Evolutionary conservation across 2,113 vertebrate genomes (phyloP).

Genomic region (Lota lota): DNA sequence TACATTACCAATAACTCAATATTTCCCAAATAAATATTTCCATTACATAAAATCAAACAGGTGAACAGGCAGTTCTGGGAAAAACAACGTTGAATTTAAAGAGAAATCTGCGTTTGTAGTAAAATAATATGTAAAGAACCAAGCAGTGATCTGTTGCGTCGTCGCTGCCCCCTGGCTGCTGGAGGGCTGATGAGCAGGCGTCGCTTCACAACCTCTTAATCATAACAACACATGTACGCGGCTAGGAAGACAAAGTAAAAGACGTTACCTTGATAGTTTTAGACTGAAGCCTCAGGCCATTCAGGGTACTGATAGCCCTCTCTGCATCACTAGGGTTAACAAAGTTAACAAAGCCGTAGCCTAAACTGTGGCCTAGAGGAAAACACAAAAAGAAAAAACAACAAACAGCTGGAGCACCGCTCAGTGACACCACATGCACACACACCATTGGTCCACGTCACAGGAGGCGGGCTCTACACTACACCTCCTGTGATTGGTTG

Average conservation of each 20-base stretch:
- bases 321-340: conserved; percentile 97
- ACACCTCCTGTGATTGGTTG: neutral
- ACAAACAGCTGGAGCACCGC: conserved; percentile 37
- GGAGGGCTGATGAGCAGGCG: conserved; percentile 21
- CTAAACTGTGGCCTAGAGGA: conserved; percentile 91
- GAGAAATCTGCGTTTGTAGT: too few species aligned
- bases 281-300: conserved; percentile 98
- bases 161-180: neutral
- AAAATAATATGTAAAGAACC: neutral
- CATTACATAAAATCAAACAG: neutral
- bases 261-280: conserved; percentile 99
- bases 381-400: conserved; percentile 73
- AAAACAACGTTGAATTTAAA: neutral
- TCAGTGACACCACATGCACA: neutral
- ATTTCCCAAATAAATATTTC: too few species aligned
- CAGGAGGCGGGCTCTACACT: neutral
- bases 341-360: conserved; percentile 99
- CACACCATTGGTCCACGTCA: neutral
- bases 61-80: neutral
- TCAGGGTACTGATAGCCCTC: conserved; percentile 98
- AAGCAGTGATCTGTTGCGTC: neutral
- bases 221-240: conserved; percentile 56
- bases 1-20: too few species aligned
- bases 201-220: conserved; percentile 34
- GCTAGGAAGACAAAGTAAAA: conserved; percentile 70